Percentiles rank a stretch among this genome's conserved stretches.
These are phyloP conservation scores for Leucophenga montana DNA, from an alignment of 2,888 invertebrate species.

Conservation along the genomic window DNA sequence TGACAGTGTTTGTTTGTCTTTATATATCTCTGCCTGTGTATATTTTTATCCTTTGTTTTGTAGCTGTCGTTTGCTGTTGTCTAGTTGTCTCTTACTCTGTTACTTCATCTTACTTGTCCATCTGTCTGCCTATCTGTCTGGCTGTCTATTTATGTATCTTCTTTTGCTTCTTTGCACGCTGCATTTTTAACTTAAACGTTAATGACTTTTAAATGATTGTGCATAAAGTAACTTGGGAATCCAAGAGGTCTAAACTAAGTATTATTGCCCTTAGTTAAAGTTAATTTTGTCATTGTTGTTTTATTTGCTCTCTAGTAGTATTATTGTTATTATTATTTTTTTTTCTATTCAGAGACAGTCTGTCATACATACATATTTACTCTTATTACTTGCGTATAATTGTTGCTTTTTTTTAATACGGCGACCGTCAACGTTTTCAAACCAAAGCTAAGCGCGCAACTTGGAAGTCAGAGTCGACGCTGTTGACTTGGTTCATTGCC, in stretches of 20 bases:
- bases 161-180: slow-evolving; percentile 33
- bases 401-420: no score
- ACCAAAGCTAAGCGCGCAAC: no score
- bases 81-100: slow-evolving; percentile 46
- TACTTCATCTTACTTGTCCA: not conserved
- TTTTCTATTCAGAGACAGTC: not conserved
- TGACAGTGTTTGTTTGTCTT: no score
- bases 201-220: slow-evolving; percentile 55
- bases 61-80: slow-evolving; percentile 40
- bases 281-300: slow-evolving; percentile 7
- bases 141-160: slow-evolving; percentile 31
- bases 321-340: not conserved
- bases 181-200: slow-evolving; percentile 48
- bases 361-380: slow-evolving; percentile 31
- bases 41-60: slow-evolving; percentile 43
- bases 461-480: slow-evolving; percentile 17
- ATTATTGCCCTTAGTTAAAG: slow-evolving; percentile 41
- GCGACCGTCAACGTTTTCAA: slow-evolving; percentile 23
- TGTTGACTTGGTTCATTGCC: slow-evolving; percentile 49
- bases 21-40: slow-evolving; percentile 8
- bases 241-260: not conserved
- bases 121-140: slow-evolving; percentile 22
- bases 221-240: slow-evolving; percentile 31
- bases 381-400: slow-evolving; percentile 18
- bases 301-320: not conserved